These are phyloP conservation scores for Ageneiosus marmoratus DNA, from an alignment of 2,113 vertebrate species.

Conservation along the genomic window DNA sequence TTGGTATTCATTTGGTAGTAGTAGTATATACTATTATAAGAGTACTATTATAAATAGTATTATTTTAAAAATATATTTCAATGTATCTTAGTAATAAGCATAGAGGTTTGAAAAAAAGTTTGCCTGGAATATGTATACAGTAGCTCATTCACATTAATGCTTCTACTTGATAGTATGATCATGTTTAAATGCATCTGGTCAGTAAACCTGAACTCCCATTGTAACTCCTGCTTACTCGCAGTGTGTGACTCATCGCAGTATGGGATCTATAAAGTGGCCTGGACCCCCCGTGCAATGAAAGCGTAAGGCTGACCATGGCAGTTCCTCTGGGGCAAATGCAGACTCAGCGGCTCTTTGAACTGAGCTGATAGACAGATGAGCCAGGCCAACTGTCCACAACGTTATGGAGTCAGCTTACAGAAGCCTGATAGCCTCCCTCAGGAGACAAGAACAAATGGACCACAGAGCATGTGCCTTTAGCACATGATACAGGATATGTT, in stretches of 20 bases:
- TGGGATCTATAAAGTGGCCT: constrained; percentile 4
- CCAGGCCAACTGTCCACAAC: constrained; percentile 48
- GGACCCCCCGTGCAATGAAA: constrained; percentile 22
- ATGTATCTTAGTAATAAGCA: background rate
- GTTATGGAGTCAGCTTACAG: constrained; percentile 44
- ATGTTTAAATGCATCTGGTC: background rate
- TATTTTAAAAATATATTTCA: no score
- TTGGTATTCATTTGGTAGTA: no score
- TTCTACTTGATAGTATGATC: background rate
- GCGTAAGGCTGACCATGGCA: constrained; percentile 21
- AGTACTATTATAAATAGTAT: no score
- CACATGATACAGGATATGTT: constrained; percentile 28
- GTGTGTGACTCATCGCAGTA: background rate
- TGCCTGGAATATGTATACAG: background rate
- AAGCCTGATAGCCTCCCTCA: constrained; percentile 38
- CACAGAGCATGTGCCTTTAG: constrained; percentile 21
- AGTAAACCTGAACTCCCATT: constrained; percentile 13
- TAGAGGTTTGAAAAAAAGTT: background rate
- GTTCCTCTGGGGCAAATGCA: constrained; percentile 33
- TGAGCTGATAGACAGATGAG: constrained; percentile 52
- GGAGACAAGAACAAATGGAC: constrained; percentile 43
- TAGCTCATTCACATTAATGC: background rate
- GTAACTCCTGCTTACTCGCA: background rate
- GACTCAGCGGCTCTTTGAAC: constrained; percentile 44
- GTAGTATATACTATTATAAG: no score